Base-by-base conservation (phyloP, 2,888 invertebrate species). In the Caenorhabditis virilis region DNA sequence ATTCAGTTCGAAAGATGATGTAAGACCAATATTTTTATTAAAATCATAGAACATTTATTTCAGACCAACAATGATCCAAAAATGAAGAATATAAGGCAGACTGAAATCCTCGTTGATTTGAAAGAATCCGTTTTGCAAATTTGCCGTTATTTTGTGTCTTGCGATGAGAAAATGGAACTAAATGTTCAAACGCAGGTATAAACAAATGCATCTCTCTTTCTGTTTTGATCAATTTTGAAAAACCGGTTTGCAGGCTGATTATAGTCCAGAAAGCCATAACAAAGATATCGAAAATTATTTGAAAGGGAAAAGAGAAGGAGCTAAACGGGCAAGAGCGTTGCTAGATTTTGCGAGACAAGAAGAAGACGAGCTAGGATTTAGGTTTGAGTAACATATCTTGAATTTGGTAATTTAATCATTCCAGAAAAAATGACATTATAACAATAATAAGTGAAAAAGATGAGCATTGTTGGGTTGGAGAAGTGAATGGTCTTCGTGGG, bases 21-120 rank as follows among this genome's bases (percentile, higher is more conserved):
- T 74, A n/a, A 39, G 54, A n/a, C 22, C 9, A 11, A 15, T 23
- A 20, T 11, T 39, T 22, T 22, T 16, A 27, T n/a, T 36, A 7
- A 22, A n/a, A 15, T 22, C 4, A 41, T 22, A 23, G 15, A 5
- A 41, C 3, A n/a, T 13, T n/a, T 18, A 22, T 57, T 71, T 45
- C 41, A 74, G 72, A 22, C 42, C 9, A 70, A 62, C 9, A 74
- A 72, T 7, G 75, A 78, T 27, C 81, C 79, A n/a, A 79, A 79
- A 83, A 92, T 91, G 64, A 98, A 98, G 85, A 98, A 98, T 87
- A 92, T 98, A 50, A 90, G 91, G 67, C 97, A 97, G 86, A 98
- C 98, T 77, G 97, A 98, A 87, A 90, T 97, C 80, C 87, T 98
- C 72, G 95, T 98, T n/a, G 95, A 97, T 86, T 87, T 98, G 51